These are phyloP conservation scores for Momotus momota DNA, from an alignment of 2,797 vertebrate species.

Conservation along the genomic window DNA sequence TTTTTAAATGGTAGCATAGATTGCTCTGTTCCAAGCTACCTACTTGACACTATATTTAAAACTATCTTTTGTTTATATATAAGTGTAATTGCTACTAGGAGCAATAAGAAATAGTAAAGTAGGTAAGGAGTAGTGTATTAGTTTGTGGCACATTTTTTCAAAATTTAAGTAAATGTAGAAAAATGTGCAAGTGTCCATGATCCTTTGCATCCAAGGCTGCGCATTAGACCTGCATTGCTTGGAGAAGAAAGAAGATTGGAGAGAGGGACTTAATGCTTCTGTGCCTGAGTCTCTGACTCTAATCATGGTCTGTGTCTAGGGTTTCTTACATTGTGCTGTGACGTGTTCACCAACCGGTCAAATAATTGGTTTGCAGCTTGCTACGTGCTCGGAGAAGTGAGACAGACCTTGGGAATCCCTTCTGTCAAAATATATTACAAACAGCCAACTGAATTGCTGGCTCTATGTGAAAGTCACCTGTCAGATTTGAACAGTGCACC, in stretches of 20 bases:
- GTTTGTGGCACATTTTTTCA: background rate
- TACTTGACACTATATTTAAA: background rate
- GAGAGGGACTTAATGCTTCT: background rate
- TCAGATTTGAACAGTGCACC: background rate
- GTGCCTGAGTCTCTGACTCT: background rate
- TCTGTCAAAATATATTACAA: background rate
- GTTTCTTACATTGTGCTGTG: background rate
- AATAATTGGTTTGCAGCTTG: background rate
- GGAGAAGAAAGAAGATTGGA: background rate
- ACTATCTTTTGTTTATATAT: background rate
- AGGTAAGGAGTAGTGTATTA: background rate
- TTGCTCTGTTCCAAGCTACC: background rate
- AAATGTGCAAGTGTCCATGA: background rate
- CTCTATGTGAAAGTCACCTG: background rate
- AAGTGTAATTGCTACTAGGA: background rate
- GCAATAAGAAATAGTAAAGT: background rate
- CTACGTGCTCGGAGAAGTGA: background rate
- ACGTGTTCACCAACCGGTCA: background rate
- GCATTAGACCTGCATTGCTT: background rate
- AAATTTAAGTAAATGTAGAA: background rate
- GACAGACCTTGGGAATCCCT: background rate
- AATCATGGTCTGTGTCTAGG: background rate
- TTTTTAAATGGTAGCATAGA: background rate
- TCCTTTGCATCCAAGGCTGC: background rate
- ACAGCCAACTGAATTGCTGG: background rate